Evolutionary conservation across 2,888 invertebrate genomes (phyloP).

Genomic region (Calephelis perditalis): DNA sequence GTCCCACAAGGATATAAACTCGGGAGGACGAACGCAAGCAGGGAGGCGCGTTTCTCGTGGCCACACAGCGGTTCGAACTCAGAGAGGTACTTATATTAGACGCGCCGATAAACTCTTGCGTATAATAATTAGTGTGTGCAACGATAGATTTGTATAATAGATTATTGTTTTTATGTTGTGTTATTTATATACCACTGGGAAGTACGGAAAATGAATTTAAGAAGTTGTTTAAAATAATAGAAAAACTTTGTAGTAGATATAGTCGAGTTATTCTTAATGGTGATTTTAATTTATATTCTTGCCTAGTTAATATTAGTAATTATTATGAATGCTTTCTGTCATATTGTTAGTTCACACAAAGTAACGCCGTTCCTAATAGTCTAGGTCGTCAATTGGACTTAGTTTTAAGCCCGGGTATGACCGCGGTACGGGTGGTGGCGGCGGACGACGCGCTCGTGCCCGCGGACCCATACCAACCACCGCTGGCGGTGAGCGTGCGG

Average conservation of each 20-base stretch:
- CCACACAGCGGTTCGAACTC: constrained; percentile 11
- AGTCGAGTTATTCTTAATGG: constrained; percentile 21
- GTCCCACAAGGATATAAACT: neutral
- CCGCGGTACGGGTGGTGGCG: neutral
- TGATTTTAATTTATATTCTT: constrained; percentile 26
- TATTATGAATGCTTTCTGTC: constrained; percentile 25
- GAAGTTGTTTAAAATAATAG: neutral
- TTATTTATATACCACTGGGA: neutral
- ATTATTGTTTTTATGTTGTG: neutral
- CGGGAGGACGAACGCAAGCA: neutral
- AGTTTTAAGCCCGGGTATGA: constrained; percentile 17
- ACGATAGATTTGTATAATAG: neutral
- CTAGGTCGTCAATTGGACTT: constrained; percentile 25
- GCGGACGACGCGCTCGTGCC: neutral
- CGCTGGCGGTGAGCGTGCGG: neutral
- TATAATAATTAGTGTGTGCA: neutral
- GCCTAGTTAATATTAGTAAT: constrained; percentile 18
- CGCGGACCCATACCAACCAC: neutral
- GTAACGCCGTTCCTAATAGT: constrained; percentile 24
- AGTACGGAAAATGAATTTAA: neutral
- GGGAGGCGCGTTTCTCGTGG: neutral
- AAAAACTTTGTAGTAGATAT: neutral
- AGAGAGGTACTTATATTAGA: constrained; percentile 17
- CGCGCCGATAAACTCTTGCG: neutral
- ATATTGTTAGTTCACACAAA: constrained; percentile 27